Base-by-base conservation (phyloP, 1,140 invertebrate species). In the Melitaea cinxia region DNA sequence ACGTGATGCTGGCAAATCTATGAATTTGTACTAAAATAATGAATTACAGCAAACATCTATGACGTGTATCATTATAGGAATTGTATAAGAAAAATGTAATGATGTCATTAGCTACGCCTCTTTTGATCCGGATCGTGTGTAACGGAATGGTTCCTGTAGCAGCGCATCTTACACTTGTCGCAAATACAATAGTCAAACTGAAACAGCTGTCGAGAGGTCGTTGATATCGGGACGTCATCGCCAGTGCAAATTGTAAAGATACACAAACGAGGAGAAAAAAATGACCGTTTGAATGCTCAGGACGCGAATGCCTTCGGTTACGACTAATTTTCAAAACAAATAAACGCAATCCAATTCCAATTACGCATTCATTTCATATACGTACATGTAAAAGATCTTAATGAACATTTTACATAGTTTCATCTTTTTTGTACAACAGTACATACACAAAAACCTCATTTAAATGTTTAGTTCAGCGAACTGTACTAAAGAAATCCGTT, bases 201-300 rank as follows among this genome's bases (percentile, higher is more conserved):
- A 78, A 88, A 88, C 88, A 90, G 86, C 86, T 89, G 88, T 78
- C 78, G 65, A 77, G 74, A 85, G 86, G 85, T 88, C 85, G 80
- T 73, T 65, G 88, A 88, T 85, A 75, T 75, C 74, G 52, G 47
- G 65, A 65, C 61, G 69, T 75, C 80, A 64, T 64, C 61, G 69
- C 75, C 80, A 79, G 82, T 85, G 88, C 88, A 87, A 90, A 90
- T 87, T 89, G 80, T 87, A 83, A 77, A 86, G 77, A 82, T 81
- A 84, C 79, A 88, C 79, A 81, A 70, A 30, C 67, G 71, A 77
- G 80, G 78, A 78, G 84, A 86, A 89, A 88, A 90, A 80, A 73
- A 77, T 66, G 72, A 77, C 72, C 66, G 78, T 82, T 79, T 60
- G 69, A 68, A 77, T 77, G 72, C 71, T 56, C 70, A 71, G 68